Base-by-base conservation (phyloP, 1,140 invertebrate genomes). In the Chrysomallon squamiferum region DNA sequence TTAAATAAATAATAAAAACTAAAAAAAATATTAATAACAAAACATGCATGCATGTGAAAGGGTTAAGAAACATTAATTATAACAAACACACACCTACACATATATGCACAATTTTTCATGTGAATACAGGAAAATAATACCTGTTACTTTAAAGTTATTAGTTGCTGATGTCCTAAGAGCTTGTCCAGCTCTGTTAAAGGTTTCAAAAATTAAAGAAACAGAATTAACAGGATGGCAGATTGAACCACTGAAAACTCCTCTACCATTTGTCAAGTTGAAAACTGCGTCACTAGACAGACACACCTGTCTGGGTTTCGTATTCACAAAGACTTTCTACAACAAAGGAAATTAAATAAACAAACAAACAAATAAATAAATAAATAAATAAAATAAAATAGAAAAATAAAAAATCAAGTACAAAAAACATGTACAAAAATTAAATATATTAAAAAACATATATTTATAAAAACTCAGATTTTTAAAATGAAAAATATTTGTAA, bases 241-340 rank as follows among this genome's bases (percentile, higher is more conserved):
- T n/a, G 70, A 72, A 2, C 70, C 70, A 20, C 27, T 25, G 57
- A 64, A 68, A 20, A 43, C 49, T n/a, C 49, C 60, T 50, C 20
- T 41, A 20, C 70, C 70, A 33, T 72, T 63, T 22, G 29, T 41
- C 20, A 60, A 30, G 22, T 30, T 15, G 22, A 72, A 13, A 29
- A 41, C n/a, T 5, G 59, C 38, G 27, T 72, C 70, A 29, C 30
- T 20, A 30, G 62, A 62, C 22, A 72, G 25, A 63, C 59, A 65
- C 15, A 41, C 60, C 30, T 30, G 22, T 58, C 13, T 15, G 22
- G 57, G 33, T 33, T 35, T 54, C 18, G 45, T 22, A 20, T 22
- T 41, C 11, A 38, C 27, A 33, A 33, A 43, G 18, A 65, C 32
- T 32, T 6, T 57, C 66, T 67, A 33, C 27, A 41, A 29, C 18